Base-by-base conservation (phyloP, 2,888 invertebrate species). In the Stenoptilia bipunctidactyla region DNA sequence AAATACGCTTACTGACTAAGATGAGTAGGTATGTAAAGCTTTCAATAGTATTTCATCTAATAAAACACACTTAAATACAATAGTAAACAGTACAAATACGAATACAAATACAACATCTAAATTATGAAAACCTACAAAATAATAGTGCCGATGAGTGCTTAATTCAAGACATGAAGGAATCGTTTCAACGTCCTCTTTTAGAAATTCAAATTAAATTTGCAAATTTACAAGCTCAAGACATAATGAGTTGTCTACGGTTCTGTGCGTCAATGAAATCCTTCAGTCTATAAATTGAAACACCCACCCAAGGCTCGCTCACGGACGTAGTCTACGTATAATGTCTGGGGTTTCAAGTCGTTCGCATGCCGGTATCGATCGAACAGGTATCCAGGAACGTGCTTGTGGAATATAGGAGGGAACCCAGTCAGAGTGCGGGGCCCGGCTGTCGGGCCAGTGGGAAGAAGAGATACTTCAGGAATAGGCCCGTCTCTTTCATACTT, bases 251-350 rank as follows among this genome's bases (percentile, higher is more conserved):
- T 12, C 13, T 3, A 30, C 30, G 10, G 2, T 48, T 51, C 42
- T 48, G 73, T 75, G 75, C 70, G 58, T 41, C 37, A 36, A 40
- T 51, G 57, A 62, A 67, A 68, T 75, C 75, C 74, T 74, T 74
- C 73, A 63, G 65, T 68, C 67, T 61, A 8, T 20, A 72, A 34
- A 74, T 69, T 75, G 79, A 79, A 82, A 76, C 82, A 82, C 83
- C 76, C 82, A 83, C 83, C 83, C 76, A 79, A 66, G 10, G n/a
- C 74, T 72, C 82, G 66, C 66, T 69, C 71, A 68, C 79, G 80
- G 58, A 76, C 71, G 76, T 82, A 82, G 68, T 83, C 82, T 80
- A 83, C 68, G 75, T 68, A 83, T 68, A 75, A 76, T 71, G 82
- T 79, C 74, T 79, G 75, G 66, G 72, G 71, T 51, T 60, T 67